A percentile compares a stretch with the other conserved stretches of the same genome.
These are phyloP conservation scores for Chaunax sp. DNA, from an alignment of 2,797 vertebrate species.

Conservation along the genomic window DNA sequence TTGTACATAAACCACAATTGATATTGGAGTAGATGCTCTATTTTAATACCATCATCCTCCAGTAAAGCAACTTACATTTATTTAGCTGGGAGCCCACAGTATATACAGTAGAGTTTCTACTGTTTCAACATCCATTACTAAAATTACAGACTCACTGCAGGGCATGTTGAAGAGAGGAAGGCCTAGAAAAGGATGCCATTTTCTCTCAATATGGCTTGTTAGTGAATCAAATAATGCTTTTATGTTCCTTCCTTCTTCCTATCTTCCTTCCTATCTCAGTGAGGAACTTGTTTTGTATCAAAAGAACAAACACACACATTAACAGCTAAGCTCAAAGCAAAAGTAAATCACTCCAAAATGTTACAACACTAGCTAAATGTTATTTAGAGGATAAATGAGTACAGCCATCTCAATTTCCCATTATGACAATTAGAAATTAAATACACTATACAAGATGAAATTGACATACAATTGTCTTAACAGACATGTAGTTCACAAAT, in stretches of 20 bases:
- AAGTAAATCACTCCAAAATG: not conserved
- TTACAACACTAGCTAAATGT: too few species aligned
- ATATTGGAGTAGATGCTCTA: conserved; percentile 7
- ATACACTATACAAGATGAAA: too few species aligned
- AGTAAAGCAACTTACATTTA: conserved; percentile 12
- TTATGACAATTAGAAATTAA: not conserved
- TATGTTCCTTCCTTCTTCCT: not conserved
- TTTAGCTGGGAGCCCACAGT: conserved; percentile 2
- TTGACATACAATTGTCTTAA: too few species aligned
- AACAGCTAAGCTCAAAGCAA: not conserved
- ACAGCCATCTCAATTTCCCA: not conserved
- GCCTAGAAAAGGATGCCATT: conserved; percentile 45
- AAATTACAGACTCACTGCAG: not conserved
- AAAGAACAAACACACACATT: too few species aligned
- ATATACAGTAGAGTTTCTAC: conserved; percentile 13
- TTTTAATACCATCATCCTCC: not conserved
- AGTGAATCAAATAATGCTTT: conserved; percentile 30
- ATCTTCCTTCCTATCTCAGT: conserved; percentile 13
- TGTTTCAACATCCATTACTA: conserved; percentile 35
- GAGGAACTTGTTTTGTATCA: conserved; percentile 28
- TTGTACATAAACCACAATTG: not conserved
- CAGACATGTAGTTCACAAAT: not conserved
- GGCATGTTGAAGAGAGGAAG: conserved; percentile 21
- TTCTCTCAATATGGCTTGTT: conserved; percentile 38
- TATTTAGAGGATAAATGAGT: not conserved